These are phyloP conservation scores for Numida meleagris DNA, from an alignment of 2,113 vertebrate species.

Conservation along the genomic window DNA sequence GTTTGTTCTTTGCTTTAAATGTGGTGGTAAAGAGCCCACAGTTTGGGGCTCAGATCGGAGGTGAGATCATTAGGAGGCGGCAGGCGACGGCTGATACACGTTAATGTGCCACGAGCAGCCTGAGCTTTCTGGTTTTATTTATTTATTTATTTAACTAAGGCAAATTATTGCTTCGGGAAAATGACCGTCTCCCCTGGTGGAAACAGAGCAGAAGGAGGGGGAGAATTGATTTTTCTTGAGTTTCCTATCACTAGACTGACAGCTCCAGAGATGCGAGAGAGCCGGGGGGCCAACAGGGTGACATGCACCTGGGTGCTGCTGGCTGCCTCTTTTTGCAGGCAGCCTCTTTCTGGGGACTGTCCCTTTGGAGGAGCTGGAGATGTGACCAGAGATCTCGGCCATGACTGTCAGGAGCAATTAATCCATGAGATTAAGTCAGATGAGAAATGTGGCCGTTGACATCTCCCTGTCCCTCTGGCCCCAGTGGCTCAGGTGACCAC, in stretches of 20 bases:
- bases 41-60: conserved; percentile 15
- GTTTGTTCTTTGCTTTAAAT: conserved; percentile 55
- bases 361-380: background rate
- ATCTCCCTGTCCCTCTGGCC: background rate
- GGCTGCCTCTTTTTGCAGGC: background rate
- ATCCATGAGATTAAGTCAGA: background rate
- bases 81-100: background rate
- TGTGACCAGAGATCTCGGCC: background rate
- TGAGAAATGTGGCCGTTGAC: background rate
- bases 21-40: conserved; percentile 43
- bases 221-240: conserved; percentile 18
- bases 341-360: background rate
- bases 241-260: background rate
- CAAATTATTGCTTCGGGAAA: conserved; percentile 58
- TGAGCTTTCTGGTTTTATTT: background rate
- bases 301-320: background rate
- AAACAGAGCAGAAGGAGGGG: conserved; percentile 3
- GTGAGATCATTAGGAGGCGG: conserved; percentile 64
- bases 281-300: background rate
- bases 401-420: background rate
- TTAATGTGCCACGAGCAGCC: conserved; percentile 42
- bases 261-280: fast-evolving
- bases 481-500: background rate
- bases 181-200: background rate
- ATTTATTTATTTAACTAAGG: background rate